Percentiles rank a stretch among this genome's conserved stretches.
phyloP scores from a whole-genome alignment of 2,888 invertebrate genomes.

The Archips crataeganus region DNA sequence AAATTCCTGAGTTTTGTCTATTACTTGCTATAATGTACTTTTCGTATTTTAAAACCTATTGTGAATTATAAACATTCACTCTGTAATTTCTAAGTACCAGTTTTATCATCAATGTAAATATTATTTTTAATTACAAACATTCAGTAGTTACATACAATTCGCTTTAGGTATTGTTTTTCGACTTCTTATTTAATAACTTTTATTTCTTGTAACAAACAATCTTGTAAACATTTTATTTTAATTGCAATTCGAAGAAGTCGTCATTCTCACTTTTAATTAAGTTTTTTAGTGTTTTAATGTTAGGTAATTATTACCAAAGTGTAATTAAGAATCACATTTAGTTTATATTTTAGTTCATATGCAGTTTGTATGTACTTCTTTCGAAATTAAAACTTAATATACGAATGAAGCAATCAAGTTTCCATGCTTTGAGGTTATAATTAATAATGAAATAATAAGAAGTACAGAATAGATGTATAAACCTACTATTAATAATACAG shows the following conservation, averaged over 20 bases:
- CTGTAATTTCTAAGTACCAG: slow-evolving; percentile 31
- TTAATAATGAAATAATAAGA: slow-evolving; percentile 5
- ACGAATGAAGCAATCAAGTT: background rate
- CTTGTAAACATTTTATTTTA: slow-evolving; percentile 46
- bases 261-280: slow-evolving; percentile 68
- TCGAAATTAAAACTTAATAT: slow-evolving; percentile 15
- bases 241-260: slow-evolving; percentile 40
- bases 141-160: slow-evolving; percentile 31
- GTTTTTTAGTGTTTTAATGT: slow-evolving; percentile 63
- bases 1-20: too few species aligned
- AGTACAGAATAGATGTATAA: slow-evolving; percentile 12
- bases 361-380: slow-evolving; percentile 34
- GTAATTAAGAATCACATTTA: slow-evolving; percentile 80
- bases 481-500: slow-evolving; percentile 8
- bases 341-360: slow-evolving; percentile 54
- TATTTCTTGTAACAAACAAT: slow-evolving; percentile 50
- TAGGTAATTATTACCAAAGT: slow-evolving; percentile 85
- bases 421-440: background rate
- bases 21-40: background rate
- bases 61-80: slow-evolving; percentile 2
- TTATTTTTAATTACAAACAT: slow-evolving; percentile 40
- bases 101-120: slow-evolving; percentile 39
- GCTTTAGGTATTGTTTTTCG: slow-evolving; percentile 29
- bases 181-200: slow-evolving; percentile 29
- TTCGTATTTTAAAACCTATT: background rate